phyloP scores from a whole-genome alignment of 2,888 invertebrate species.

The Saturnia japonica region DNA sequence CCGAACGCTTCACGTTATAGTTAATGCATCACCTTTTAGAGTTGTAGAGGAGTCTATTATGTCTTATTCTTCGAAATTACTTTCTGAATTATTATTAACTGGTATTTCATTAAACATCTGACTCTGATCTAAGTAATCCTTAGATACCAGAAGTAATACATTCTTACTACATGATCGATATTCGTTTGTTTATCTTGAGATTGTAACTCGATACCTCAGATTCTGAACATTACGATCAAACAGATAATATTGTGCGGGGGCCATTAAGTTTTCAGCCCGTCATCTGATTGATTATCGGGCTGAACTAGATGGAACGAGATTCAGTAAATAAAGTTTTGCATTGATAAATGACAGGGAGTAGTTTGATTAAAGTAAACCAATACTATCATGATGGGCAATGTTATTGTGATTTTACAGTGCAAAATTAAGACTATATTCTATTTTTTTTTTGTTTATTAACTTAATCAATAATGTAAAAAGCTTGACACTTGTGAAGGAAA shows the following conservation, averaged over 20 bases:
- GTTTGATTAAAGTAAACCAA: slow-evolving; percentile 12
- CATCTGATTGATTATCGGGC: slow-evolving; percentile 42
- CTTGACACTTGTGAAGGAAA: no score
- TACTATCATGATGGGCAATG: not conserved
- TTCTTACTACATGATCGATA: not conserved
- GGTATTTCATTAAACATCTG: not conserved
- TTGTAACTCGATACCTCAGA: slow-evolving; percentile 36
- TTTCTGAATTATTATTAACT: no score
- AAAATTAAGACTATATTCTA: no score
- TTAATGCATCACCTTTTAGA: no score
- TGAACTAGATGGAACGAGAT: slow-evolving; percentile 15
- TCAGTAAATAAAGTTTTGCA: slow-evolving; percentile 17
- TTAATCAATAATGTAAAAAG: not conserved
- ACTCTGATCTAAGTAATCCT: no score
- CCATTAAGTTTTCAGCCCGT: slow-evolving; percentile 38
- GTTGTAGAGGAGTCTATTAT: no score
- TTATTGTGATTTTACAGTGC: no score
- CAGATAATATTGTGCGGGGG: slow-evolving; percentile 31
- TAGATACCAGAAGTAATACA: not conserved
- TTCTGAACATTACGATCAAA: slow-evolving; percentile 24
- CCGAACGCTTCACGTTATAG: no score
- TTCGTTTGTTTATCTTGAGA: slow-evolving; percentile 8
- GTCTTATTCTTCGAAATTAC: no score
- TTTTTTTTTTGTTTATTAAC: no score
- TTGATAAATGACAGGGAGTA: slow-evolving; percentile 6